Conservation (phyloP, 2,113 vertebrate species). For the Microcebus jonahi region DNA sequence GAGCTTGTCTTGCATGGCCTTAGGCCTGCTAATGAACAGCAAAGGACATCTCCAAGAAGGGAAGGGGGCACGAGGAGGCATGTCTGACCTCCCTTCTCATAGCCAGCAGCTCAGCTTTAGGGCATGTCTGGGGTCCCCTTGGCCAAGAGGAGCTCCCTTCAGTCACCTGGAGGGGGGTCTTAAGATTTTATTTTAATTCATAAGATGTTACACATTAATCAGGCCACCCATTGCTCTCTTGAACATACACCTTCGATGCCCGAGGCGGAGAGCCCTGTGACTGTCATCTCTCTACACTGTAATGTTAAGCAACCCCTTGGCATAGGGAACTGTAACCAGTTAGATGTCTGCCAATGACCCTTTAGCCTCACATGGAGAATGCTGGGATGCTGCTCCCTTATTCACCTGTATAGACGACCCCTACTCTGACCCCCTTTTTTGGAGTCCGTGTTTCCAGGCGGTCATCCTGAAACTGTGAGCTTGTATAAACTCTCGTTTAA, state of each 20-base stretch:
- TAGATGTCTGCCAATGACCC: neutral
- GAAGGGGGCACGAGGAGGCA: too few relatives aligned
- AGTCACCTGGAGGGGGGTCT: too few relatives aligned
- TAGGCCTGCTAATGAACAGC: too few relatives aligned
- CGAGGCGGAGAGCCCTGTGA: neutral
- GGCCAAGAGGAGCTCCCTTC: too few relatives aligned
- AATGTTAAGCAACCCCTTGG: neutral
- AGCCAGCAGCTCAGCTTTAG: too few relatives aligned
- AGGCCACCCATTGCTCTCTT: neutral
- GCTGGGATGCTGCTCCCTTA: neutral
- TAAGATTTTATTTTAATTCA: too few relatives aligned
- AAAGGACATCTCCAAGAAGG: too few relatives aligned
- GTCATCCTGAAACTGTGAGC: neutral
- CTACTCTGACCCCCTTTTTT: neutral
- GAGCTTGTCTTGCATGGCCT: too few relatives aligned
- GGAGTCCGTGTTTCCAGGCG: neutral
- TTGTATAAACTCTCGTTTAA: neutral
- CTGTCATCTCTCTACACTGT: neutral
- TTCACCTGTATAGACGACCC: neutral
- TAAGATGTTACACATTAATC: neutral
- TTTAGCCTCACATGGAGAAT: neutral
- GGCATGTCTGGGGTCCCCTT: too few relatives aligned
- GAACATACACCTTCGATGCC: too few relatives aligned
- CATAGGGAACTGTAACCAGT: neutral
- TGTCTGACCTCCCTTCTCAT: too few relatives aligned